Evolutionary conservation across 2,113 vertebrate species (phyloP).

Genomic region (Petrocephalus microphthalmus): DNA sequence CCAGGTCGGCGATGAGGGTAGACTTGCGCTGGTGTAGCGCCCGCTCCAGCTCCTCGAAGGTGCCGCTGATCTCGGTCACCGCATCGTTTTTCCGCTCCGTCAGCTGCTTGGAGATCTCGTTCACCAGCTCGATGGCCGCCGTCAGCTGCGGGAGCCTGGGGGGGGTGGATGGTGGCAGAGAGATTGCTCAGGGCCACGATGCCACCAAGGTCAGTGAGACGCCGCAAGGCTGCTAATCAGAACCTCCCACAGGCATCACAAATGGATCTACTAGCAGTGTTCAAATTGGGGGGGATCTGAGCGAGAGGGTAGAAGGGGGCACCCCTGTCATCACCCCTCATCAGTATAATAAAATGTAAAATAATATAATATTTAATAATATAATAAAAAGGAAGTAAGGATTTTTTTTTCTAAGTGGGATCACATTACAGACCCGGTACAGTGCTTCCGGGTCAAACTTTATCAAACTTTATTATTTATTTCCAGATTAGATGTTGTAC

Average conservation of each 20-base stretch:
- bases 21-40: slow-evolving; percentile 78
- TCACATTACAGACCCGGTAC: neutral
- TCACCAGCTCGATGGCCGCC: slow-evolving; percentile 77
- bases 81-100: slow-evolving; percentile 77
- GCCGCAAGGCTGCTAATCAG: neutral
- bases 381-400: no score
- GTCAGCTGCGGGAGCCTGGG: slow-evolving; percentile 83
- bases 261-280: neutral
- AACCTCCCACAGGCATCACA: neutral
- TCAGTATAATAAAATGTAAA: neutral
- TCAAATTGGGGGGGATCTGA: neutral
- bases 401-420: neutral
- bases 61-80: slow-evolving; percentile 72
- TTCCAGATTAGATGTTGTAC: neutral
- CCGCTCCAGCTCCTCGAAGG: slow-evolving; percentile 83
- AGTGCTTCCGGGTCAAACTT: neutral
- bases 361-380: neutral
- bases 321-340: neutral
- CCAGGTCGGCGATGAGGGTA: slow-evolving; percentile 74
- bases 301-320: neutral
- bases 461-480: neutral
- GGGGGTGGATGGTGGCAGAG: neutral
- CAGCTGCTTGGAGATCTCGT: slow-evolving; percentile 83
- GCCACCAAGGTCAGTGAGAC: neutral
- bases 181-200: neutral